Percentiles rank a stretch among this genome's conserved stretches.
phyloP scores from a whole-genome alignment of 2,888 invertebrate species.

The Orthosia gracilis region DNA sequence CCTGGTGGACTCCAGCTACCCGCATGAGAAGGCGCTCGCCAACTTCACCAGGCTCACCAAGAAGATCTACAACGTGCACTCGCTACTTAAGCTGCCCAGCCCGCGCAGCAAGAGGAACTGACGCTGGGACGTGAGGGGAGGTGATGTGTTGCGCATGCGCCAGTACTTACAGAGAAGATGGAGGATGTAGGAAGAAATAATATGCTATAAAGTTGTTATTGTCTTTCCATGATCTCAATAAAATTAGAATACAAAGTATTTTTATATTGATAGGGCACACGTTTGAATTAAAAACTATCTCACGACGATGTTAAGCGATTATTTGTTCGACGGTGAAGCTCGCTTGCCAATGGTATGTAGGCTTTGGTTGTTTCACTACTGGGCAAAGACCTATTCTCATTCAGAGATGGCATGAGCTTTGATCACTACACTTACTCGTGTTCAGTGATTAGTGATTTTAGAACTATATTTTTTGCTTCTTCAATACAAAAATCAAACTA shows the following conservation, averaged over 20 bases:
- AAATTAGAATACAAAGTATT: background rate
- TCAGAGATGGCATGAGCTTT: background rate
- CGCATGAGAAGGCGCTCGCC: slow-evolving; percentile 83
- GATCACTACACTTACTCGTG: background rate
- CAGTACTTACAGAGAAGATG: background rate
- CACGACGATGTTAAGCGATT: too few species aligned
- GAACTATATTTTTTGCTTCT: background rate
- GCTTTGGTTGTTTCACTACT: background rate
- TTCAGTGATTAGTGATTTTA: background rate
- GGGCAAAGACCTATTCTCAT: background rate
- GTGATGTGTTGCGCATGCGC: background rate
- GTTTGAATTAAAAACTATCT: too few species aligned
- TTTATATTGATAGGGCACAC: too few species aligned
- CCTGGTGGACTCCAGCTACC: slow-evolving; percentile 81
- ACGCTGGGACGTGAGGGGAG: background rate
- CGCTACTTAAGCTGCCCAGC: slow-evolving; percentile 72
- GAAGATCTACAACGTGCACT: slow-evolving; percentile 83
- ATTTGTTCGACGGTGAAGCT: too few species aligned
- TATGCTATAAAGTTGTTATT: background rate
- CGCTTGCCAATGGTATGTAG: too few species aligned
- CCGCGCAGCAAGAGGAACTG: slow-evolving; percentile 37
- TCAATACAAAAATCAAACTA: slow-evolving; percentile 63
- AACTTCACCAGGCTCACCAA: slow-evolving; percentile 86
- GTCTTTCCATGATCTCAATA: background rate
- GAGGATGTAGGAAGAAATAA: background rate